Evolutionary conservation across 2,888 invertebrate genomes (phyloP), one percentile per base, ranked within the genome.

Genomic region (Tetranychus piercei): DNA sequence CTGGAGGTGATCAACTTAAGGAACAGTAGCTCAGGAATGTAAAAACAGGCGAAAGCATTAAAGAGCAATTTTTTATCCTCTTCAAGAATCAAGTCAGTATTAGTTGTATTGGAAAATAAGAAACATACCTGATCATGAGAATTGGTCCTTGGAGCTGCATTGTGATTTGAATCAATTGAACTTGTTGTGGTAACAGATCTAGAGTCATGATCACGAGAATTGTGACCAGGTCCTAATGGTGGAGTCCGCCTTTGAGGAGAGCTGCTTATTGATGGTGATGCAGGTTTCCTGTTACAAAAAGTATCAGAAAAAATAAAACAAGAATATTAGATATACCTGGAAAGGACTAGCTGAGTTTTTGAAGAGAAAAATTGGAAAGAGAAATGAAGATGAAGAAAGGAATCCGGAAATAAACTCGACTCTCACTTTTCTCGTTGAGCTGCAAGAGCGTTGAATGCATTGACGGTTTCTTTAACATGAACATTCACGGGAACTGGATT

Each of bases 351-450:
- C 23, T 9, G 71, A 71, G 9, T 15, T 34, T 34, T 34, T 3
- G 34, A 34, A 34, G 34, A 34, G 34, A 55, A 9, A 55, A 55
- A 55, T 55, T 3, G 55, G 9, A 15, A 15, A 55, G 55, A 55
- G 9, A 9, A 45, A 8, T 15, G 55, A 15, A 55, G 15, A 55
- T 15, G 2, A 55, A 55, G 11, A 55, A 55, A 15, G 15, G 55
- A 55, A 55, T 55, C 55, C 55, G 55, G 55, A 55, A 55, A 44
- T 44, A 23, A 71, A 43, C 4, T 15, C 11, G 23, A 45, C 20
- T 55, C 74, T 74, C 72, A 77, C 76, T 74, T 77, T 73, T 77
- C 77, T 73, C 77, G 44, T 75, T 76, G 76, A 45, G 77, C 77
- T 44, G 77, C 77, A 72, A 77, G 75, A 64, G 74, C 73, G 65